Conservation (phyloP, 1,140 invertebrate species). For the Bombus superbus region DNA sequence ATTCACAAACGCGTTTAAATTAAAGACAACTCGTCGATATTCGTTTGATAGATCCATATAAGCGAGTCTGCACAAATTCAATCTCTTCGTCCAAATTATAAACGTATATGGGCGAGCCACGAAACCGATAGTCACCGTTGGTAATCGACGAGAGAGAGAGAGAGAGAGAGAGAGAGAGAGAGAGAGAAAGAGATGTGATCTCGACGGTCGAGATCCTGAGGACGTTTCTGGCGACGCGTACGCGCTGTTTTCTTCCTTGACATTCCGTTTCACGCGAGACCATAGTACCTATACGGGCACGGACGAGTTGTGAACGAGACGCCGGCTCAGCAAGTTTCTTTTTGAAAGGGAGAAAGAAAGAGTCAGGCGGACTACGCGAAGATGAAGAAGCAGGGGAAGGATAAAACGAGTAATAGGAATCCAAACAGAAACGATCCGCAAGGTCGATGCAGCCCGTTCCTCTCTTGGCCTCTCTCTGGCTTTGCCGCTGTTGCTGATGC, state of each 20-base stretch:
- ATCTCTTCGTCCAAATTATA: too few relatives aligned
- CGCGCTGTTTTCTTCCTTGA: slow-evolving; percentile 43
- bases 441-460: slow-evolving; percentile 53
- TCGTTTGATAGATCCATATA: too few relatives aligned
- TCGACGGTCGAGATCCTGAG: background rate
- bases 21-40: too few relatives aligned
- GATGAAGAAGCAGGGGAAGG: slow-evolving; percentile 47
- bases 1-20: too few relatives aligned
- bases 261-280: slow-evolving; percentile 46
- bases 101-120: background rate
- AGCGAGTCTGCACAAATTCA: too few relatives aligned
- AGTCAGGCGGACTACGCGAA: slow-evolving; percentile 40
- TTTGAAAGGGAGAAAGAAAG: slow-evolving; percentile 60
- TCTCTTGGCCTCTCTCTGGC: slow-evolving; percentile 15
- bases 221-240: background rate
- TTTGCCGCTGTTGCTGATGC: background rate
- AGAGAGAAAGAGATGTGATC: background rate
- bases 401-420: slow-evolving; percentile 60
- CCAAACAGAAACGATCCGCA: slow-evolving; percentile 68
- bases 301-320: slow-evolving; percentile 64
- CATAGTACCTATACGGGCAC: slow-evolving; percentile 25
- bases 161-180: too few relatives aligned
- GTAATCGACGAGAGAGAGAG: background rate
- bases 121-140: slow-evolving; percentile 1
- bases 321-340: slow-evolving; percentile 69